A percentile compares a stretch with the other conserved stretches of the same genome.
These are phyloP conservation scores for Campaea margaritaria DNA, from an alignment of 2,888 invertebrate species.

Conservation along the genomic window DNA sequence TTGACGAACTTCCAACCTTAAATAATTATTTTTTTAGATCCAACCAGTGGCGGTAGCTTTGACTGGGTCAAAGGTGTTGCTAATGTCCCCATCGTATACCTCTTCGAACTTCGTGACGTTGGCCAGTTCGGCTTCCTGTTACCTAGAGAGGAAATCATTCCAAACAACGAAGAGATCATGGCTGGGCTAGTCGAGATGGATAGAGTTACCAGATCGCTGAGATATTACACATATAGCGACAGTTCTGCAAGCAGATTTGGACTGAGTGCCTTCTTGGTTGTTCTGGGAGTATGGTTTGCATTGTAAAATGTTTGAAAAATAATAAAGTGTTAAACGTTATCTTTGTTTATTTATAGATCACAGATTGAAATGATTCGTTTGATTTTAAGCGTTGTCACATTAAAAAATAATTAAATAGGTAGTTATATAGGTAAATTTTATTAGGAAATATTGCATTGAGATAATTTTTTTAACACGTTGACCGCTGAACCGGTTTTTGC, in stretches of 20 bases:
- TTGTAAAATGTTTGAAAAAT: slow-evolving; percentile 35
- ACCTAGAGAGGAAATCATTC: slow-evolving; percentile 80
- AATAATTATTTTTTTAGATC: slow-evolving; percentile 58
- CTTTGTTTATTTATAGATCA: neutral
- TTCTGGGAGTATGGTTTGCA: slow-evolving; percentile 36
- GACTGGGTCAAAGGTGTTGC: slow-evolving; percentile 86
- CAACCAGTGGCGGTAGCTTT: slow-evolving; percentile 78
- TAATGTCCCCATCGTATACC: slow-evolving; percentile 82
- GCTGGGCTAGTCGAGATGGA: slow-evolving; percentile 82
- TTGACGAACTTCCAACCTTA: no score
- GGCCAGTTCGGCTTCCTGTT: slow-evolving; percentile 85
- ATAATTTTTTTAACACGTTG: no score
- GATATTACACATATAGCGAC: slow-evolving; percentile 58
- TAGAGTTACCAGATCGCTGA: slow-evolving; percentile 62
- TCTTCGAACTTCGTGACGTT: slow-evolving; percentile 86
- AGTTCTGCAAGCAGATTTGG: slow-evolving; percentile 42
- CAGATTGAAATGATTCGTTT: neutral
- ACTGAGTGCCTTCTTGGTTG: slow-evolving; percentile 42
- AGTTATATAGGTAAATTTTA: no score
- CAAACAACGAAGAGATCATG: slow-evolving; percentile 86
- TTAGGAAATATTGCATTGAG: no score
- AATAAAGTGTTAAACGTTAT: neutral
- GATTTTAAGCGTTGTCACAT: no score
- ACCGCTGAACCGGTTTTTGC: no score
- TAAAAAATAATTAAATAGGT: no score